phyloP scores from a whole-genome alignment of 1,140 invertebrate genomes.

The Ericerus pela region DNA sequence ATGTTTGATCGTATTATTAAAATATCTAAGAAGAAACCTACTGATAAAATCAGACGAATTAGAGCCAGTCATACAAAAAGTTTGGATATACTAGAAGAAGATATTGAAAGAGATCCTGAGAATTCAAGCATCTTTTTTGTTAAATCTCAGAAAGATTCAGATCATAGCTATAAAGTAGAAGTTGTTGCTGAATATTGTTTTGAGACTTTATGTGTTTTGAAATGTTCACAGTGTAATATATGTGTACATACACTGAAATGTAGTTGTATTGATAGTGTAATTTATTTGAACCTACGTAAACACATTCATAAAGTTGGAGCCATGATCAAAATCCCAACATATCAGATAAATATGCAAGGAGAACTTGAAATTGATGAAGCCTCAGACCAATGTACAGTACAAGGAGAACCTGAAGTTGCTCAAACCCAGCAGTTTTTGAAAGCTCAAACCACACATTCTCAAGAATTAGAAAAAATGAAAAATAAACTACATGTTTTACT shows the following conservation, averaged over 20 bases:
- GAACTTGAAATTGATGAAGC: no score
- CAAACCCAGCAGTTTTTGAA: no score
- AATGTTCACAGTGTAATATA: constrained; percentile 10
- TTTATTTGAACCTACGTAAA: constrained; percentile 6
- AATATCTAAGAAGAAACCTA: background rate
- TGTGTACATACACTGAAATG: constrained; percentile 6
- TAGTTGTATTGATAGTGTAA: constrained; percentile 9
- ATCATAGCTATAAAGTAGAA: background rate
- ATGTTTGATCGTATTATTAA: constrained; percentile 12
- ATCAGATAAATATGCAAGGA: no score
- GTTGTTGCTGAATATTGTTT: background rate
- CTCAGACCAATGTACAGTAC: no score
- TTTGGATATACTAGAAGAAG: background rate
- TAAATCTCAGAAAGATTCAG: constrained; percentile 6
- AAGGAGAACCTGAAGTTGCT: no score
- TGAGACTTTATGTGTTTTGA: constrained; percentile 5
- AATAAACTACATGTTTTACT: no score
- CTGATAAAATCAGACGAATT: background rate
- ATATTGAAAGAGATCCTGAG: background rate
- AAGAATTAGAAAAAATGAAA: no score
- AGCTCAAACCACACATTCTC: no score
- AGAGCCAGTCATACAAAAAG: background rate
- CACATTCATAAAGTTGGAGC: constrained; percentile 10
- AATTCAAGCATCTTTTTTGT: constrained; percentile 3
- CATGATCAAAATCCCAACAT: no score